Base-by-base conservation (phyloP, 2,113 vertebrate genomes). In the Paramormyrops kingsleyae region DNA sequence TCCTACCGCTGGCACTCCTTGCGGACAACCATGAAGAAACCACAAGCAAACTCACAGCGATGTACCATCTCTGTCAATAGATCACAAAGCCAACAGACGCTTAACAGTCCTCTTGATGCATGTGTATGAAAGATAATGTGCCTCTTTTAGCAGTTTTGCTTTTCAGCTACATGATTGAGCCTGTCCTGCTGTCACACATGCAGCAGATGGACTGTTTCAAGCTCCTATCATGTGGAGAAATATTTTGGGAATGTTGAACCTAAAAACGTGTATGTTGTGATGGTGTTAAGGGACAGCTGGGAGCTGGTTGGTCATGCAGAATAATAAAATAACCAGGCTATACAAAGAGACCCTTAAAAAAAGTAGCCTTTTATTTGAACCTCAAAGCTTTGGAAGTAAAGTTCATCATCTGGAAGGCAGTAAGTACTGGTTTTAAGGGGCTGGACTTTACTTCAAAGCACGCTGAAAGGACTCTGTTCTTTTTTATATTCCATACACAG, bases 401-500 rank as follows among this genome's bases (percentile, higher is more conserved):
- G 85, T 89, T 85, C 93, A 90, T 93, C 92, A 92, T 95, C 94
- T 93, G 92, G 93, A 94, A 94, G 94, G 94, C 95, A 95, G 93
- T 92, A 91, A n/a, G 77, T 46, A 85, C 39, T 89, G 74, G 46
- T 93, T 93, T 92, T 92, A 92, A 90, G 91, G 90, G 92, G 90
- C 92, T 90, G 77, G 92, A 92, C 91, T 91, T 31, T 70, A 87
- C 84, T 93, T 87, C 91, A 91, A 90, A 93, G 62, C 53, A 93
- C 46, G 49, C 53, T 90, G 92, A 91, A 90, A 93, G 87, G 27
- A 87, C 85, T 52, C n/a, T 15, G 44, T 46, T 46, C 42, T 44
- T 44, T 80, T 89, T 52, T 80, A 9, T 62, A 84, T 44, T 62
- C n/a, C 49, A 47, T 21, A 84, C 52, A 42, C 49, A 89, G 35